Evolutionary conservation across 2,797 vertebrate genomes (phyloP).

Genomic region (Rhinophrynus dorsalis): DNA sequence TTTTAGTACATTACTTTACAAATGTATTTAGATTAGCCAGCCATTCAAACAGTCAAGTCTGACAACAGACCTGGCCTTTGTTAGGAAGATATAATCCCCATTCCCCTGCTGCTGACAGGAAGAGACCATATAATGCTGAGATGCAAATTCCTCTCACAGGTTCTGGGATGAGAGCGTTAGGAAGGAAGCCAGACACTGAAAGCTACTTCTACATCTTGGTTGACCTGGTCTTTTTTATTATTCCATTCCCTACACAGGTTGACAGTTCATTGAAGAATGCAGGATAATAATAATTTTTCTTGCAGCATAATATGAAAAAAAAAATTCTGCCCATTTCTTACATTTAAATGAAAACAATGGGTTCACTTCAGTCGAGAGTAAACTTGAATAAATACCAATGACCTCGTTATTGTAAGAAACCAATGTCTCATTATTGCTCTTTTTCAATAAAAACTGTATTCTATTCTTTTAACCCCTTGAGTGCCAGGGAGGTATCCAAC

Average conservation of each 20-base stretch:
- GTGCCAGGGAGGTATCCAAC: too few relatives aligned
- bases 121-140: conserved; percentile 60
- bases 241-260: conserved; percentile 1
- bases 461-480: too few relatives aligned
- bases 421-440: too few relatives aligned
- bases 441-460: too few relatives aligned
- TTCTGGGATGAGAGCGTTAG: conserved; percentile 43
- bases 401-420: too few relatives aligned
- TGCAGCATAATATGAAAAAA: conserved; percentile 5
- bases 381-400: too few relatives aligned
- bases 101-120: conserved; percentile 72
- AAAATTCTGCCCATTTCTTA: too few relatives aligned
- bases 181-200: conserved; percentile 41
- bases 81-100: conserved; percentile 76
- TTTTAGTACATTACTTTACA: conserved; percentile 27
- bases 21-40: conserved; percentile 33
- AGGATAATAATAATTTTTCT: conserved; percentile 41
- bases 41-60: conserved; percentile 66
- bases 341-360: too few relatives aligned
- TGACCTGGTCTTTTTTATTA: conserved; percentile 40
- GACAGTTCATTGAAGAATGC: conserved; percentile 3
- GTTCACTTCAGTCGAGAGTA: too few relatives aligned
- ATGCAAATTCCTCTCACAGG: conserved; percentile 58
- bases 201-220: conserved; percentile 21
- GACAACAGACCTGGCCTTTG: conserved; percentile 69